These are phyloP conservation scores for Chrysotoxum bicinctum DNA, from an alignment of 2,888 invertebrate genomes.

Conservation along the genomic window DNA sequence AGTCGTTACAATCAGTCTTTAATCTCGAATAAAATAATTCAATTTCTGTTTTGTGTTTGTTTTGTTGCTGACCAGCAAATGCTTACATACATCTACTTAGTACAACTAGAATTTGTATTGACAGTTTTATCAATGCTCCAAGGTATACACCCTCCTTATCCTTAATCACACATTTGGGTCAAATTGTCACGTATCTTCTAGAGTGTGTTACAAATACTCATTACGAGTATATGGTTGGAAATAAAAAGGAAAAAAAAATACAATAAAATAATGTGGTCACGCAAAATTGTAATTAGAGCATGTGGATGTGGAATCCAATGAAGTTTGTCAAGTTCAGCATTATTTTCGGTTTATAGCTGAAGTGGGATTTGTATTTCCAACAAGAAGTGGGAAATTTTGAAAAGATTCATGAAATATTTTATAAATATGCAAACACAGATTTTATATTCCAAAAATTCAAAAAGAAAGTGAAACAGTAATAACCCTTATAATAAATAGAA, in stretches of 20 bases:
- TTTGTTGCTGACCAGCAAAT: not conserved
- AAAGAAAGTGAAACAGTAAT: not conserved
- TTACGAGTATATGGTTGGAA: not conserved
- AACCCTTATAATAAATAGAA: not conserved
- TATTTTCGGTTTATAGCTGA: not conserved
- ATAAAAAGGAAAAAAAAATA: not conserved
- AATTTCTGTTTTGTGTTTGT: not conserved
- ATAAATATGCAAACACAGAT: no score
- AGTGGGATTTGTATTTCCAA: not conserved
- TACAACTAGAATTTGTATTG: not conserved
- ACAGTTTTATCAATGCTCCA: not conserved
- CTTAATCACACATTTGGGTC: constrained; percentile 12
- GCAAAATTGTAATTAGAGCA: constrained; percentile 7
- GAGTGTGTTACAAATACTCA: not conserved
- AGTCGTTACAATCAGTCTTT: no score
- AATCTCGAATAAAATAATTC: no score
- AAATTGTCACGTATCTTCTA: not conserved
- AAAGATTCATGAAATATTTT: not conserved
- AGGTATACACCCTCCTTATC: constrained; percentile 12
- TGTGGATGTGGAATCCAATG: not conserved
- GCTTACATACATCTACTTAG: no score
- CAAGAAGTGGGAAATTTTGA: not conserved
- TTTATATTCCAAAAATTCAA: not conserved
- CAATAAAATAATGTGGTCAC: constrained; percentile 21
- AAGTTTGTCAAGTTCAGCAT: constrained; percentile 22